Evolutionary conservation across 2,113 vertebrate species (phyloP), one percentile per base, ranked within the genome.

Genomic region (Rhea pennata): DNA sequence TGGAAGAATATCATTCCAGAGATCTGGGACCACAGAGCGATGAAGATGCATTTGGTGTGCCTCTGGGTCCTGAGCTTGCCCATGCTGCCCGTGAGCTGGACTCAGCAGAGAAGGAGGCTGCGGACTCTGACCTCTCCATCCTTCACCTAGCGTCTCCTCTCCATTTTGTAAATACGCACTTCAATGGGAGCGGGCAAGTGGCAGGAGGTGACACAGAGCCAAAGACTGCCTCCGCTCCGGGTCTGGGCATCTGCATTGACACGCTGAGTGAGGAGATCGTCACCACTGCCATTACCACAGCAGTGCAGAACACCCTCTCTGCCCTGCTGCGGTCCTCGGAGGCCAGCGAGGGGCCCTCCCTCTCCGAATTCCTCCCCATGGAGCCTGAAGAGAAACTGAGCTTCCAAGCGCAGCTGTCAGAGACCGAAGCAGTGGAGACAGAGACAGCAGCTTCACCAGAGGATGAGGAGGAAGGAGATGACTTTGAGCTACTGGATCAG

Each of bases 401-500:
- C 51, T 98, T 98, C 90, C 97, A 64, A 72, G 97, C 74, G 33
- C 98, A 88, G 96, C 98, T 97, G 96, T 96, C 97, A 36, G 94
- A 97, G 91, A 76, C 76, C 1, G 97, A 95, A 92, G 91, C 6
- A 27, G 96, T 77, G 80, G 96, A 95, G 76, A 24, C 66, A 31
- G 95, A 96, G 82, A 83, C 95, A 50, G 93, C 81, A 36, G 83
- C 95, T 91, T 95, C 90, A 85, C 97, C 94, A 0, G 97, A 96
- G 88, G 98, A 91, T 53, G 98, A 99, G 71, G 99, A 99, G 97
- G 96, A 98, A 95, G 97, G 96, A 65, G 98, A 98, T 97, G 99
- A 99, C 98, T 99, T 99, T 98, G 99, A 99, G 98, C 98, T 99
- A 90, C 98, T 99, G 98, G 99, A 99, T 98, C 99, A 99, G 98